Base-by-base conservation (phyloP, 92 coral and sea anemone genomes). In the Plumapathes pennacea region DNA sequence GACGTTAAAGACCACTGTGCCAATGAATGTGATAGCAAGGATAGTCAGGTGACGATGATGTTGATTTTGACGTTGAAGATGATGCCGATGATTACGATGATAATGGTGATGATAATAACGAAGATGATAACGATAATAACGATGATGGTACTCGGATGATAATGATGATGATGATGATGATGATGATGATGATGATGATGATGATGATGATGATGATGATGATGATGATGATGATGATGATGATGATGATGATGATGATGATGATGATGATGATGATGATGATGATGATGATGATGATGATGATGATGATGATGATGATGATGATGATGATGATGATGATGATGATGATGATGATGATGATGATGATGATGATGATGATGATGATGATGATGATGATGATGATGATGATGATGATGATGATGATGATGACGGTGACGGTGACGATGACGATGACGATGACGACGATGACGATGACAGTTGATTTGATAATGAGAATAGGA, bases 181-280 rank as follows among this genome's bases (percentile, higher is more conserved):
- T 50, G 57, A 50, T 50, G 57, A 25, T 50, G 57, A 50, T 50
- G 57, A 25, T 50, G 57, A 50, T 50, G 57, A 50, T 50, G 57
- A 50, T 50, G 57, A 25, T 50, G 57, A 50, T 50, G 57, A 50
- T 50, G 57, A 12, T 25, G 57, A 25, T 50, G 57, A 50, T 50
- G 57, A 25, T 50, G 20, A 50, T 50, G 57, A 25, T 50, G 57
- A 14, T 50, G 57, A 25, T 50, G 57, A 50, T 50, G 57, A 25
- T 50, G 57, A 50, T 50, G 57, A 12, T 50, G 57, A 50, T 50
- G 57, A 50, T 50, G 57, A 25, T 50, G 57, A 50, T 50, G 57
- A 50, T 50, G 57, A 50, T 50, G 57, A 50, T 50, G 57, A 50
- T 50, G 57, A 50, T 50, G 57, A 50, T 50, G 32, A 25, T 50